phyloP scores from a whole-genome alignment of 2,888 invertebrate genomes.

The Norana najaformis region DNA sequence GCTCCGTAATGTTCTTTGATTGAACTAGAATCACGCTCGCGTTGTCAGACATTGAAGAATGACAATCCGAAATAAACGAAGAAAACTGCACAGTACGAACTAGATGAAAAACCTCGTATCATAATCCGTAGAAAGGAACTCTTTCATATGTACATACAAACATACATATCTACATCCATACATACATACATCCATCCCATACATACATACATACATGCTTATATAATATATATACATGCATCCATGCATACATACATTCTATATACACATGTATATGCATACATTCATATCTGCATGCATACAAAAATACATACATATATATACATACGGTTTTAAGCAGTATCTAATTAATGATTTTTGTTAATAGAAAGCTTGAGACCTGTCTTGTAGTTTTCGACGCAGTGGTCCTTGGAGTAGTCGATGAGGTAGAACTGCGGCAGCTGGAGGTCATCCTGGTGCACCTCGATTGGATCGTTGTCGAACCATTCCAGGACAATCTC shows the following conservation, averaged over 20 bases:
- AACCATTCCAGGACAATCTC: constrained; percentile 31
- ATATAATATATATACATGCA: background rate
- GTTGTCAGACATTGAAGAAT: too few species aligned
- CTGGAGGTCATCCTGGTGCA: constrained; percentile 36
- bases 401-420: constrained; percentile 29
- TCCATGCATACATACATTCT: background rate
- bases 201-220: background rate
- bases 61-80: too few species aligned
- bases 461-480: constrained; percentile 37
- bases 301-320: background rate
- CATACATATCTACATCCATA: background rate
- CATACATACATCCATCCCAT: too few species aligned
- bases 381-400: constrained; percentile 42
- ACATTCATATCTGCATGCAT: too few species aligned
- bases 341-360: background rate
- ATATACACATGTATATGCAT: too few species aligned
- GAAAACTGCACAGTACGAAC: too few species aligned
- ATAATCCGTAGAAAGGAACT: too few species aligned
- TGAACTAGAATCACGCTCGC: too few species aligned
- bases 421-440: constrained; percentile 45
- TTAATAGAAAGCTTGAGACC: constrained; percentile 34
- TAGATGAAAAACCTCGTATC: too few species aligned
- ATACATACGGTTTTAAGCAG: background rate
- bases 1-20: too few species aligned
- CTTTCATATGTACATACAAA: too few species aligned